Evolutionary conservation across 2,888 invertebrate genomes (phyloP).

Genomic region (Busseola fusca): DNA sequence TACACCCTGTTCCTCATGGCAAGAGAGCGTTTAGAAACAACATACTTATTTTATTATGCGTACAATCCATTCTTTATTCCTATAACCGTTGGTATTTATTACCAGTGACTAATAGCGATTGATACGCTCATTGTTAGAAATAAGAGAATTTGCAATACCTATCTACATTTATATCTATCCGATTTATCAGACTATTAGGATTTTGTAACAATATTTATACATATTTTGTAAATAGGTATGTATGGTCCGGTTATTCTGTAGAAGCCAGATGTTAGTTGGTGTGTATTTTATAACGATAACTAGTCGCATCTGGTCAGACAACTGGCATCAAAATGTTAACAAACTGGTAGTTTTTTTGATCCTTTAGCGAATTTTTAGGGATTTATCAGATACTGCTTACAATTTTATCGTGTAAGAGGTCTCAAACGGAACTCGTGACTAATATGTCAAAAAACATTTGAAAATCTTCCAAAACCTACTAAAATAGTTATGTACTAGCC

Average conservation of each 20-base stretch:
- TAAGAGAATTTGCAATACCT: no score
- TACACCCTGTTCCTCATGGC: no score
- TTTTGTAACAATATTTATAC: neutral
- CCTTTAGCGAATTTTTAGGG: no score
- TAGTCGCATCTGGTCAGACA: neutral
- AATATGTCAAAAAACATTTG: neutral
- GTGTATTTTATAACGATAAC: neutral
- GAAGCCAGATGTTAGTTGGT: neutral
- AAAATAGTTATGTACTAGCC: neutral
- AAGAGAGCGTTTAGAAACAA: no score
- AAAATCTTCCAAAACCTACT: neutral
- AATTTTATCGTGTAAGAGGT: neutral
- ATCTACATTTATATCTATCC: neutral
- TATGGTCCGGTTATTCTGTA: neutral
- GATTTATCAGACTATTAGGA: no score
- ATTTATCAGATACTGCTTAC: neutral
- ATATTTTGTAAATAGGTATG: neutral
- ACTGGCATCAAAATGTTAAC: no score
- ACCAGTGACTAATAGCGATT: neutral
- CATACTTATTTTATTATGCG: neutral
- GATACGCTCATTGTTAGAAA: constrained; percentile 3
- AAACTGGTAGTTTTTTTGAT: no score
- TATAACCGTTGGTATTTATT: neutral
- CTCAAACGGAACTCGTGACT: neutral
- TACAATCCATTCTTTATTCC: constrained; percentile 7